Conservation (phyloP, 2,113 vertebrate species). For the Plecotus auritus region DNA sequence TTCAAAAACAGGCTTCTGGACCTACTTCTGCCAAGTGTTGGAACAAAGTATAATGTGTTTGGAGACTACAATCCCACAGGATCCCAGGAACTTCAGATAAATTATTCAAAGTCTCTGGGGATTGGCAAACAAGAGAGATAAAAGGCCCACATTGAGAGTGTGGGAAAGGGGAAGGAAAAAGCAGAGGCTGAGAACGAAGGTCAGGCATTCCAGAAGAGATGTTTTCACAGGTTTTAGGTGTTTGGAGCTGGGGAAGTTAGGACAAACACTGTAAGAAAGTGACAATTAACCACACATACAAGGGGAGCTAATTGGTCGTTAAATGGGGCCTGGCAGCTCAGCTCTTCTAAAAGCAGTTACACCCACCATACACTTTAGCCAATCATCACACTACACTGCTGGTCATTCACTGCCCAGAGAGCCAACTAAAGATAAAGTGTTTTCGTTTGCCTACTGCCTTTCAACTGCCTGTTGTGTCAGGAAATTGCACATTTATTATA, state of each 20-base stretch:
- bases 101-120: constrained; percentile 67
- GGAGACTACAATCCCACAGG: constrained; percentile 22
- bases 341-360: constrained; percentile 24
- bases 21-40: background rate
- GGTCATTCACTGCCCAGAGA: background rate
- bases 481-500: background rate
- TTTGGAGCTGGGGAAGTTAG: background rate
- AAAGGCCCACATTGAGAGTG: constrained; percentile 51
- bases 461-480: background rate
- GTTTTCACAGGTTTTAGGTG: constrained; percentile 57
- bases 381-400: background rate
- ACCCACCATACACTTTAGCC: background rate
- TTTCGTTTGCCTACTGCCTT: constrained; percentile 22
- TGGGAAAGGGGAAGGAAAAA: constrained; percentile 22
- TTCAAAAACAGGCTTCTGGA: background rate
- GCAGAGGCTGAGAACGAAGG: background rate
- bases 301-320: background rate
- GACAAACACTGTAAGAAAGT: constrained; percentile 9
- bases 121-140: constrained; percentile 68
- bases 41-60: constrained; percentile 30
- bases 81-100: constrained; percentile 71
- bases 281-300: constrained; percentile 36
- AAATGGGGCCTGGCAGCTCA: constrained; percentile 2
- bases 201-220: background rate
- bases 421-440: background rate